Base-by-base conservation (phyloP, 2,797 vertebrate genomes). In the Sebastes oblongus region DNA sequence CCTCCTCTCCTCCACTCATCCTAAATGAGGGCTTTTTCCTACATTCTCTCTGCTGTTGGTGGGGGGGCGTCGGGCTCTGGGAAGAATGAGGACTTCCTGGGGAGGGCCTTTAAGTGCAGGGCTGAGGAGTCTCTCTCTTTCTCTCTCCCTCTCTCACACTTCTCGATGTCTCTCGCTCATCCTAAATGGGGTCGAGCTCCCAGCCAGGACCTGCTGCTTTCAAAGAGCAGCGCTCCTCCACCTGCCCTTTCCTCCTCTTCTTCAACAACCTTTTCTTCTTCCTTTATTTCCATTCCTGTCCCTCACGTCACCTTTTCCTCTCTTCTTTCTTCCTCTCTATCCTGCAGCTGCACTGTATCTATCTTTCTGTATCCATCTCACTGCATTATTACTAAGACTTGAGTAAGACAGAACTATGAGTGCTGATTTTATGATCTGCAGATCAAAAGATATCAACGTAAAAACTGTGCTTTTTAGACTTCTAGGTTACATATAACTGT, bases 181-280 rank as follows among this genome's bases (percentile, higher is more conserved):
- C 94, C 91, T 95, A 95, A 96, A 97, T 96, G 94, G 96, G 95
- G 94, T 96, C 94, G 90, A 89, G 91, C 92, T 81, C 92, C 81
- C 92, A 90, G 93, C 91, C 93, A 80, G 91, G 90, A 91, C 91
- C 92, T 84, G 82, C 65, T 60, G 86, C 84, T 96, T 97, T 97
- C 97, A 96, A 96, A 92, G 91, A 93, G 87, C 88, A 88, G 75
- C 71, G 71, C 78, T 81, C 65, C 55, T 75, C 80, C 92, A 85
- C 81, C 94, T 96, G 95, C 91, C 96, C 93, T 95, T 97, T 94
- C 89, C 89, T 66, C 69, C 82, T 60, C 54, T 36, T 52, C 81
- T 56, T 67, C 55, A 2, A 61, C 80, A 87, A 83, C 89, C 88
- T 89, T 94, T 95, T 80, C 73, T 81, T 62, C 55, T 50, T 14